Conservation (phyloP, 2,888 invertebrate species). For the Timandra comae region DNA sequence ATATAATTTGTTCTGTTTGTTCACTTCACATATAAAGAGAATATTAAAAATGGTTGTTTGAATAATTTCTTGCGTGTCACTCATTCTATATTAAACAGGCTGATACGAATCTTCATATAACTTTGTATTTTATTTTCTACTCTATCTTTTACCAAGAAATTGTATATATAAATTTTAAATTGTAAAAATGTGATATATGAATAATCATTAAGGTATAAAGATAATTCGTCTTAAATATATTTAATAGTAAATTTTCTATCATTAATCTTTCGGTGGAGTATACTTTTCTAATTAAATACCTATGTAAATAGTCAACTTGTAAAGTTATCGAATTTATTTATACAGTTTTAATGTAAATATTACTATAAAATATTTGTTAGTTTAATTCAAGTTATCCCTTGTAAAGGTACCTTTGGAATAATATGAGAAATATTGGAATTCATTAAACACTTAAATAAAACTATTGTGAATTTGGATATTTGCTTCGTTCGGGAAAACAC, state of each 20-base stretch:
- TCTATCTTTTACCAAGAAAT: conserved; percentile 5
- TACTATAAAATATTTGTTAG: not conserved
- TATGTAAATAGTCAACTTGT: conserved; percentile 12
- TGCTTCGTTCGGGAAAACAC: too few species aligned
- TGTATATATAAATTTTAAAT: conserved; percentile 29
- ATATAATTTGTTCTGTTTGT: conserved; percentile 21
- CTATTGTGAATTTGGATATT: too few species aligned
- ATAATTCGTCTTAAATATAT: not conserved
- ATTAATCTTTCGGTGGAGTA: too few species aligned
- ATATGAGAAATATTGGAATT: too few species aligned
- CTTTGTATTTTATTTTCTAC: too few species aligned
- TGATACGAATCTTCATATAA: too few species aligned
- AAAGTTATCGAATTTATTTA: conserved; percentile 16
- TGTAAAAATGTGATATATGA: conserved; percentile 43
- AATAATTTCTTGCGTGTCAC: conserved; percentile 19
- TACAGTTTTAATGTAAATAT: not conserved
- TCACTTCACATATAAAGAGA: conserved; percentile 14
- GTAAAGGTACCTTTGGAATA: not conserved
- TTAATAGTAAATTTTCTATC: too few species aligned
- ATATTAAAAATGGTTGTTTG: conserved; percentile 26
- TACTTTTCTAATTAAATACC: not conserved
- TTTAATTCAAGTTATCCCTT: not conserved
- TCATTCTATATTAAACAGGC: conserved; percentile 1
- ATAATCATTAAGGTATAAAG: not conserved
- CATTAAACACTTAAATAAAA: too few species aligned